Evolutionary conservation across 2,797 vertebrate genomes (phyloP).

Genomic region (Oryzias sinensis): DNA sequence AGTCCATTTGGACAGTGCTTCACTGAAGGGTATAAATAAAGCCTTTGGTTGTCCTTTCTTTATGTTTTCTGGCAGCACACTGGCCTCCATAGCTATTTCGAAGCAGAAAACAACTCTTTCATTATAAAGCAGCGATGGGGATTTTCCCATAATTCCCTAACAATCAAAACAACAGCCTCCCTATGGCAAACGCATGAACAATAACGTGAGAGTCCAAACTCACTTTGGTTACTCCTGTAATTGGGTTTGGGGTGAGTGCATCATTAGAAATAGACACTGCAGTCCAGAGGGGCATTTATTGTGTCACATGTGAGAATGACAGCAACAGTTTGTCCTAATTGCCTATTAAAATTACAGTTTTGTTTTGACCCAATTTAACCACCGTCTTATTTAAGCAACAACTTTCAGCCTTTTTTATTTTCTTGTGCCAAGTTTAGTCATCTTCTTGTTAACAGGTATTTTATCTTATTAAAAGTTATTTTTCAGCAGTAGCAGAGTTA

Average conservation of each 20-base stretch:
- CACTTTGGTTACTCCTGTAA: slow-evolving; percentile 32
- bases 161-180: slow-evolving; percentile 42
- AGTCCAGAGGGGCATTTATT: slow-evolving; percentile 7
- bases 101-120: slow-evolving; percentile 55
- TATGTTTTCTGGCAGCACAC: slow-evolving; percentile 29
- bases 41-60: slow-evolving; percentile 44
- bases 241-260: slow-evolving; percentile 38
- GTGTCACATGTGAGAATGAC: slow-evolving; percentile 22
- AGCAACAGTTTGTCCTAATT: slow-evolving; percentile 20
- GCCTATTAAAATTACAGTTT: slow-evolving; percentile 28
- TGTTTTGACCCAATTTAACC: slow-evolving; percentile 27
- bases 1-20: slow-evolving; percentile 26
- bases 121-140: slow-evolving; percentile 58
- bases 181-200: slow-evolving; percentile 26
- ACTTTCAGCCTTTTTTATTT: slow-evolving; percentile 8
- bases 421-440: background rate
- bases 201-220: slow-evolving; percentile 31
- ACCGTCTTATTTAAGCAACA: slow-evolving; percentile 27
- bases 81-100: slow-evolving; percentile 56
- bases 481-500: background rate
- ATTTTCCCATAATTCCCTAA: slow-evolving; percentile 60
- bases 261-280: slow-evolving; percentile 28
- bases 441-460: background rate
- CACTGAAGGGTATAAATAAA: slow-evolving; percentile 30
- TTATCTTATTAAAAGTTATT: background rate